A percentile compares a stretch with the other conserved stretches of the same genome.
These are phyloP conservation scores for Branchinecta sandiegonensis DNA, from an alignment of 2,888 invertebrate genomes.

Conservation along the genomic window DNA sequence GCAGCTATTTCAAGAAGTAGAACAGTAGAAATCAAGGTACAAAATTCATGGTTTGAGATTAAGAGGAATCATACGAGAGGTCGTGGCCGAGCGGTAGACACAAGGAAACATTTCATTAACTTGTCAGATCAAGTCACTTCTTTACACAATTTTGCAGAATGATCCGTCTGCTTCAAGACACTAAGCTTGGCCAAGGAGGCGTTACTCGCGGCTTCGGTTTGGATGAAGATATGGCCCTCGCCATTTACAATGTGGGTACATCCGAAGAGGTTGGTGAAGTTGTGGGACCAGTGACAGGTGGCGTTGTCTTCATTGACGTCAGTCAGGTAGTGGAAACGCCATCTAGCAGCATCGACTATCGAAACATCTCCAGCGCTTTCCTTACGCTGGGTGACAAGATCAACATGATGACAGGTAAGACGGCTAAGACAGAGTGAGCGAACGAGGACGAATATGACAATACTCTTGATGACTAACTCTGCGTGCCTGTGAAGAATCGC, in stretches of 20 bases:
- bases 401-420: constrained; percentile 16
- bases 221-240: constrained; percentile 21
- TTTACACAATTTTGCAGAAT: constrained; percentile 9
- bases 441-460: too few relatives aligned
- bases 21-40: too few relatives aligned
- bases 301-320: constrained; percentile 21
- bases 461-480: too few relatives aligned
- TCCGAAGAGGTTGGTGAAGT: neutral
- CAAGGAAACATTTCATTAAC: too few relatives aligned
- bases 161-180: constrained; percentile 22
- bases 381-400: constrained; percentile 22
- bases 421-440: too few relatives aligned
- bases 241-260: constrained; percentile 5
- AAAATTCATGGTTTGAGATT: too few relatives aligned
- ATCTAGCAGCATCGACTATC: constrained; percentile 4
- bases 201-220: constrained; percentile 21
- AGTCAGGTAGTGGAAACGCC: neutral
- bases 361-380: constrained; percentile 14
- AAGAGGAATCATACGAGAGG: too few relatives aligned
- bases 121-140: too few relatives aligned
- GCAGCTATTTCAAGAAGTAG: too few relatives aligned
- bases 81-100: too few relatives aligned
- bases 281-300: constrained; percentile 21
- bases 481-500: too few relatives aligned
- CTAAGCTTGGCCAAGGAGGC: constrained; percentile 16